phyloP scores from a whole-genome alignment of 2,797 vertebrate genomes.

The Oreortyx pictus region DNA sequence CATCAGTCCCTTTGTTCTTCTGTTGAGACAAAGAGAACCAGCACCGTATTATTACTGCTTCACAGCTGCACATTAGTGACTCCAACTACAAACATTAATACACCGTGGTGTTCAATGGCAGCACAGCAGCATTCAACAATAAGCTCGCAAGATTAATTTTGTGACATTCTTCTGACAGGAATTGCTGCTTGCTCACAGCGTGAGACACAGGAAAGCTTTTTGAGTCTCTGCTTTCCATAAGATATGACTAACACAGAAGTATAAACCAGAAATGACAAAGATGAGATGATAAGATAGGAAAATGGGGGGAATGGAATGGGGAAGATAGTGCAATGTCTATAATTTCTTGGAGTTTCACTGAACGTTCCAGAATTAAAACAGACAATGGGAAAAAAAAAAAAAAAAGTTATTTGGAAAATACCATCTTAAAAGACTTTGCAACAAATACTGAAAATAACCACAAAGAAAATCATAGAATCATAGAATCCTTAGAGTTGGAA shows the following conservation, averaged over 20 bases:
- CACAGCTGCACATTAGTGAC: background rate
- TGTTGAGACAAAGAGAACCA: background rate
- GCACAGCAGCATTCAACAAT: background rate
- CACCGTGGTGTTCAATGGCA: background rate
- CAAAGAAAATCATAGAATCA: background rate
- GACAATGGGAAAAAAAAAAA: background rate
- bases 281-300: background rate
- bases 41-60: background rate
- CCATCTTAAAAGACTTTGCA: background rate
- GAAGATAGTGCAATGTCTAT: background rate
- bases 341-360: background rate
- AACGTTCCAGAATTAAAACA: background rate
- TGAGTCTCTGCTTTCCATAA: background rate
- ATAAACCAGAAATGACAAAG: background rate
- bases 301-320: background rate
- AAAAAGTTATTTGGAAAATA: background rate
- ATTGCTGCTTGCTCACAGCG: background rate
- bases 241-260: background rate
- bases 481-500: too few species aligned
- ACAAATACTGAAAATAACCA: background rate
- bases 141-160: background rate
- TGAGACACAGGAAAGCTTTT: background rate
- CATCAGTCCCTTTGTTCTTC: background rate
- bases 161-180: background rate
- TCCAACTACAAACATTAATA: background rate